Evolutionary conservation across 2,113 vertebrate genomes (phyloP).

Genomic region (Damaliscus lunatus): DNA sequence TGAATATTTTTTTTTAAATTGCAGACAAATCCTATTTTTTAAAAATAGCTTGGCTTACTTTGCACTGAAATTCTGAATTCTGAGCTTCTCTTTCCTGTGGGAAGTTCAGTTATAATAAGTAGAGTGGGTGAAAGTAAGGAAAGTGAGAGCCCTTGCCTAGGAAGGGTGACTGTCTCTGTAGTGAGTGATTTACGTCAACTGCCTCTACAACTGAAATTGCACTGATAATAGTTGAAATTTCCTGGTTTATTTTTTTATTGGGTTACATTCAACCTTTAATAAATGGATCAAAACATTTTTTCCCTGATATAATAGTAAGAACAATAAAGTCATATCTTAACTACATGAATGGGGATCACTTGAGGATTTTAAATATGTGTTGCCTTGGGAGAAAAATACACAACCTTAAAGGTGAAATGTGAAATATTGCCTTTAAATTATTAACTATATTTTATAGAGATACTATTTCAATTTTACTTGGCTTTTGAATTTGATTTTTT

Average conservation of each 20-base stretch:
- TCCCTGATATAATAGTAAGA: conserved; percentile 15
- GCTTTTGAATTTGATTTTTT: conserved; percentile 60
- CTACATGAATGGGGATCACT: conserved; percentile 36
- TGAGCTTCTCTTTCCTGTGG: neutral
- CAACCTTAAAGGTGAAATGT: conserved; percentile 63
- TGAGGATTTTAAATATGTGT: conserved; percentile 62
- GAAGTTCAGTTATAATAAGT: neutral
- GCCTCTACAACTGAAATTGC: neutral
- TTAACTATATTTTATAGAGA: conserved; percentile 58
- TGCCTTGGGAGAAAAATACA: conserved; percentile 52
- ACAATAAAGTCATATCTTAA: conserved; percentile 67
- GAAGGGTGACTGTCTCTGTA: neutral
- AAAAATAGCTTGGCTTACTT: rapidly evolving
- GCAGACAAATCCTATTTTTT: neutral
- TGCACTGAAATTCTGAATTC: neutral
- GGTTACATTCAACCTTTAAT: neutral
- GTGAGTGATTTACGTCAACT: neutral
- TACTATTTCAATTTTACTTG: conserved; percentile 57
- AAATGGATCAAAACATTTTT: neutral
- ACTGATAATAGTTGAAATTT: neutral
- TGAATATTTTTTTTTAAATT: neutral
- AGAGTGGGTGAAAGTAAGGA: neutral
- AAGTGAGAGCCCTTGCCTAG: neutral
- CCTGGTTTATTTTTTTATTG: conserved; percentile 24
- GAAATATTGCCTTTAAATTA: conserved; percentile 67